Evolutionary conservation across 2,113 vertebrate genomes (phyloP).

Genomic region (Rhea americana): DNA sequence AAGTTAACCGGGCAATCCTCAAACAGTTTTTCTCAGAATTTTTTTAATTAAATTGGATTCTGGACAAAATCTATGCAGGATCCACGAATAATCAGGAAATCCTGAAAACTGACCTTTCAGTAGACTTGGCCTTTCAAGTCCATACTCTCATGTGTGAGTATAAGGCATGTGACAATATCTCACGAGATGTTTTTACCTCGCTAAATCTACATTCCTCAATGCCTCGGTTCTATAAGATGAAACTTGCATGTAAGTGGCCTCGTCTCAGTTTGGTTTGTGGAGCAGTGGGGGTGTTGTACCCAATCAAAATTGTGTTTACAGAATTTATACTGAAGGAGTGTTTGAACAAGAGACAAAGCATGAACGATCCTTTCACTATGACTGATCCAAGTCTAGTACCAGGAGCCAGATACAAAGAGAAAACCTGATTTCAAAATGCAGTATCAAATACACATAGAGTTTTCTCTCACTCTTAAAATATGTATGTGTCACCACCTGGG

Average conservation of each 20-base stretch:
- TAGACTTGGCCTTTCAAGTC: not conserved
- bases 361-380: not conserved
- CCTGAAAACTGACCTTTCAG: conserved; percentile 16
- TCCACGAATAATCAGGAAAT: conserved; percentile 38
- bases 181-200: conserved; percentile 1
- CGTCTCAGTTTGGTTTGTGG: not conserved
- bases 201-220: not conserved
- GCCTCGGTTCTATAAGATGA: not conserved
- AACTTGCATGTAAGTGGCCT: not conserved
- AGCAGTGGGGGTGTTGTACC: not conserved
- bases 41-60: not conserved
- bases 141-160: not conserved
- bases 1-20: not conserved
- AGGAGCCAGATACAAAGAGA: not conserved
- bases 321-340: not conserved
- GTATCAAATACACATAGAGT: not conserved
- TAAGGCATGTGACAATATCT: not conserved
- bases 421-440: not conserved
- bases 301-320: not conserved
- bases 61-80: not conserved
- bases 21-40: not conserved
- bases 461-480: not conserved
- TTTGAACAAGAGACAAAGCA: not conserved
- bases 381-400: not conserved
- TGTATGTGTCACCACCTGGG: not conserved